Conservation (phyloP, 2,888 invertebrate species). For the Erannis defoliaria region DNA sequence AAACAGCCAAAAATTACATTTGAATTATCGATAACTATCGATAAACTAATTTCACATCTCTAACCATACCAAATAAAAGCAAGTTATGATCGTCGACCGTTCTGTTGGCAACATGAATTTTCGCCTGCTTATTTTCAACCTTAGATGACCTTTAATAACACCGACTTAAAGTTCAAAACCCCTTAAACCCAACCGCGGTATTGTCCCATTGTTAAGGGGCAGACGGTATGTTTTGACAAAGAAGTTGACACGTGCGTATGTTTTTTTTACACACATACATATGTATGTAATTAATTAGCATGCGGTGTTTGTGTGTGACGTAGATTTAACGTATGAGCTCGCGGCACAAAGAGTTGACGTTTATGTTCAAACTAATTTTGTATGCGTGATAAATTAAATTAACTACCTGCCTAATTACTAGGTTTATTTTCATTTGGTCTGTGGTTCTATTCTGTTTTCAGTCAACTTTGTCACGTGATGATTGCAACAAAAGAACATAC, state of each 20-base stretch:
- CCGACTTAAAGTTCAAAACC: constrained; percentile 16
- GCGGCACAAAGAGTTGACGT: constrained; percentile 28
- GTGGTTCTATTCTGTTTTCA: background rate
- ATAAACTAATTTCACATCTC: constrained; percentile 44
- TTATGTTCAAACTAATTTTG: constrained; percentile 18
- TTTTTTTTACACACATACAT: constrained; percentile 24
- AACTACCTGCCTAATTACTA: constrained; percentile 21
- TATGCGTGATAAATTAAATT: constrained; percentile 26
- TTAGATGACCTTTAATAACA: constrained; percentile 7
- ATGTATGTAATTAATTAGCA: constrained; percentile 30
- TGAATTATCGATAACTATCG: constrained; percentile 19
- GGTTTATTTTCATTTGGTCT: constrained; percentile 14
- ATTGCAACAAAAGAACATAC: no score
- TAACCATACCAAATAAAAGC: constrained; percentile 48
- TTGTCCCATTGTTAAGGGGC: constrained; percentile 49
- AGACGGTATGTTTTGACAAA: constrained; percentile 55
- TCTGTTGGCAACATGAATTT: constrained; percentile 26
- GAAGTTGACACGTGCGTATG: constrained; percentile 53
- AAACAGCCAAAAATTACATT: no score
- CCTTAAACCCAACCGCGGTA: background rate
- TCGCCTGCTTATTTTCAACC: background rate
- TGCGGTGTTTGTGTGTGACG: constrained; percentile 36
- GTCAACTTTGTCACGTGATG: background rate
- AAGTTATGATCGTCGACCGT: constrained; percentile 37
- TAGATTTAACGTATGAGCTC: constrained; percentile 30